Base-by-base conservation (phyloP, 2,888 invertebrate genomes). In the Drosophila ezoana region DNA sequence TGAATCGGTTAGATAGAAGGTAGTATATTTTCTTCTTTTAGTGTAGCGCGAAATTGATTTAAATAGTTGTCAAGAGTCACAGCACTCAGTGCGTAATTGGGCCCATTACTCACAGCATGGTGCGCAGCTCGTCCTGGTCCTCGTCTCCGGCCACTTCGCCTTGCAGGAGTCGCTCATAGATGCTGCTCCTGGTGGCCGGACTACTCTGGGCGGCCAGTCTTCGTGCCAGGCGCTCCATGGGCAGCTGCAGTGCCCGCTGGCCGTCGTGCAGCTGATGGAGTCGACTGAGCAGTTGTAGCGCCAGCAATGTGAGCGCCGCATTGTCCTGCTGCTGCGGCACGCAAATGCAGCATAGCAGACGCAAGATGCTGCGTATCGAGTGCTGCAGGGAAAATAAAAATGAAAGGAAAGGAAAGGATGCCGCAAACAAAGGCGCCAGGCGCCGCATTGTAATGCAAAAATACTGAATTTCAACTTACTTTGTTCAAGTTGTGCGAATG, bases 401-500 rank as follows among this genome's bases (percentile, higher is more conserved):
- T 28, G 49, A 23, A 40, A 62, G 37, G 37, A 23, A 40, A 62
- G 37, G 37, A 64, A 58, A 43, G 49, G 43, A 16, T n/a, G 18
- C 37, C 32, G 11, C 8, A 38, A 62, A 56, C 51, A 66, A 57
- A 51, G 45, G 37, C 45, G 43, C 13, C 43, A 51, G 57, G 33
- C 35, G 43, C 37, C 38, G 58, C 64, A 78, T 81, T 85, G 72
- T 68, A 59, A 82, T 74, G 81, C 65, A 72, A 78, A 79, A 57
- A 56, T 54, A 13, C 23, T 10, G 54, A 47, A 33, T 37, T 44
- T 41, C 40, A 53, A 87, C 91, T 86, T 64, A 91, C 91, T 85
- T 88, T 89, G 60, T 89, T 87, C 69, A 91, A 82, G 64, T 76
- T 79, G 68, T 78, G 65, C 56, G 87, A 90, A 73, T 90, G 85